Evolutionary conservation across 1,140 invertebrate species (phyloP), one percentile per base, ranked within the genome.

Genomic region (Zaprionus africanus): DNA sequence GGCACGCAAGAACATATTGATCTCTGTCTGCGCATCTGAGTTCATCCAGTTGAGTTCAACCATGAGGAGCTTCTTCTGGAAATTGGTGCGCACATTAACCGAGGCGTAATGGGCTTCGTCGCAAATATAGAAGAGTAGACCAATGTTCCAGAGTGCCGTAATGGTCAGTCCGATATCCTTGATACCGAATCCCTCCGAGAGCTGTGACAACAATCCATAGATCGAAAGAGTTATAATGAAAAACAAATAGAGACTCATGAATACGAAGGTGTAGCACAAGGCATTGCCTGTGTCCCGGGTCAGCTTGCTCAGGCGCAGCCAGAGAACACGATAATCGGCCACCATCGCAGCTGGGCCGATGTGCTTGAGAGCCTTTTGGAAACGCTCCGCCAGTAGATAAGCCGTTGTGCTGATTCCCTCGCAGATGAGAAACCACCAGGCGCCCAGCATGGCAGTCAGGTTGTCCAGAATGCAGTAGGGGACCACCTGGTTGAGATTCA

Each of bases 41-140:
- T 95, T 95, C 94, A 95, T 95, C 95, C 95, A 95, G 1, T 95
- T 95, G 0, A 95, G 81, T 82, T 96, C 95, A 1, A 96, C 95
- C 93, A 95, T 94, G 5, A 96, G 73, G 1, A 96, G 91, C 76
- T 95, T 95, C 91, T 96, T 96, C 86, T 96, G 95, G 75, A 96
- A 96, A 91, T 95, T 94, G 0, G 94, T 94, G 15, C 94, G 93
- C 4, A 95, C 95, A 91, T 94, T 94, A 19, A 94, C 94, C 1
- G 95, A 95, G 5, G 95, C 95, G 72, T 95, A 94, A 79, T 96
- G 95, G 0, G 95, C 95, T 81, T 95, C 94, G 72, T 96, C 95
- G 81, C 95, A 95, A 51, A 95, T 95, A 59, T 95, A 95, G 88
- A 95, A 95, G 0, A 96, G 85, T 15, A 95, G 76, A 51, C 94